Evolutionary conservation across 2,113 vertebrate genomes (phyloP), one percentile per base, ranked within the genome.

Genomic region (Salvator merianae): DNA sequence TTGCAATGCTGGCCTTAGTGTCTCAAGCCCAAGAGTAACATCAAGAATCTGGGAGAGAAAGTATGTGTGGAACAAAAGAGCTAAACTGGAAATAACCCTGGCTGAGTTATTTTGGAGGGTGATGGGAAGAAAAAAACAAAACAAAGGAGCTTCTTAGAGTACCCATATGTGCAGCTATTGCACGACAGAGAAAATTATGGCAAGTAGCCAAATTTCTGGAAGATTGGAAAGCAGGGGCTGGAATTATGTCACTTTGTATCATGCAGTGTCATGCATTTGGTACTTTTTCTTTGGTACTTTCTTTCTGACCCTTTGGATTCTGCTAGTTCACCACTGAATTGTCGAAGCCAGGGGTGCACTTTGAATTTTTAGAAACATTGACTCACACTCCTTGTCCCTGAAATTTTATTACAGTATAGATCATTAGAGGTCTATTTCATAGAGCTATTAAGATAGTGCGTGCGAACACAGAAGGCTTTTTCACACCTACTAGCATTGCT

Each of bases 371-470:
- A n/a, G n/a, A n/a, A n/a, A n/a, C n/a, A 91, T 88, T 78, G 91
- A 90, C 78, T 87, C 79, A 83, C 74, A 86, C 81, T 88, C 70
- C 85, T 89, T 83, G 88, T 79, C 86, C 86, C 79, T 40, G 63
- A 93, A 88, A 78, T 87, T 91, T 93, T 92, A 93, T 76, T 76
- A 85, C 88, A 88, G 86, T 88, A 86, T 63, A 87, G 90, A 87
- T 83, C 88, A 91, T 91, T 90, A 93, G 91, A 84, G 82, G 78
- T 69, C 86, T 87, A 84, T 91, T 94, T 94, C 87, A 76, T 91
- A 81, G 91, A 74, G 88, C 86, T 90, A 95, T 93, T 93, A 91
- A 95, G 92, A 89, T 93, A 93, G 91, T 74, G 91, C 92, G 92
- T 90, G 90, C 88, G 92, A 94, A 91, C 83, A 88, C 88, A n/a